Conservation (phyloP, 2,113 vertebrate species). For the Nothoprocta pentlandii region DNA sequence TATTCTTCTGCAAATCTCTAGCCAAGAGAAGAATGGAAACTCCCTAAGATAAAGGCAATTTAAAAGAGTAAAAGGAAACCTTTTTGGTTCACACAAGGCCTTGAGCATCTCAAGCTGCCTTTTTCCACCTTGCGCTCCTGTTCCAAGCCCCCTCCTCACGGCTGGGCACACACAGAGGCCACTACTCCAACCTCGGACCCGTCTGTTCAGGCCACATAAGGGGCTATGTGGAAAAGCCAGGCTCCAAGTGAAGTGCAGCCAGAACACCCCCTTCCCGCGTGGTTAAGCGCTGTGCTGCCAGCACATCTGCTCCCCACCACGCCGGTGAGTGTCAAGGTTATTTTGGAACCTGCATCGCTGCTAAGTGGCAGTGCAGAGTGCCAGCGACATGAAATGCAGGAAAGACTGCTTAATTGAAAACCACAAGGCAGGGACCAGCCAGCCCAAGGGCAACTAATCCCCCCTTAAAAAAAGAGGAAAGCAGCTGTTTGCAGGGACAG, state of each 20-base stretch:
- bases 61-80: not conserved
- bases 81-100: not conserved
- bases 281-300: conserved; percentile 44
- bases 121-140: not conserved
- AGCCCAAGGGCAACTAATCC: not conserved
- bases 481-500: not conserved
- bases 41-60: not conserved
- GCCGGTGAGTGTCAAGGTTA: not conserved
- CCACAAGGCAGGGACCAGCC: not conserved
- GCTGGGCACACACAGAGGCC: not conserved
- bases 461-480: not conserved
- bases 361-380: not conserved
- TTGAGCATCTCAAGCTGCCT: not conserved
- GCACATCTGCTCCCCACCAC: conserved; percentile 53
- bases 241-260: not conserved
- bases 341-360: not conserved
- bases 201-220: not conserved
- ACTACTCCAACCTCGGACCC: not conserved
- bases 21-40: conserved; percentile 38
- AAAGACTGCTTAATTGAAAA: not conserved
- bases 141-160: not conserved
- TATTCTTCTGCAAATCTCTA: not conserved
- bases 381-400: not conserved
- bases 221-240: not conserved
- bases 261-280: not conserved